Conservation (phyloP, 2,797 vertebrate genomes). For the Scarus forsteni region DNA sequence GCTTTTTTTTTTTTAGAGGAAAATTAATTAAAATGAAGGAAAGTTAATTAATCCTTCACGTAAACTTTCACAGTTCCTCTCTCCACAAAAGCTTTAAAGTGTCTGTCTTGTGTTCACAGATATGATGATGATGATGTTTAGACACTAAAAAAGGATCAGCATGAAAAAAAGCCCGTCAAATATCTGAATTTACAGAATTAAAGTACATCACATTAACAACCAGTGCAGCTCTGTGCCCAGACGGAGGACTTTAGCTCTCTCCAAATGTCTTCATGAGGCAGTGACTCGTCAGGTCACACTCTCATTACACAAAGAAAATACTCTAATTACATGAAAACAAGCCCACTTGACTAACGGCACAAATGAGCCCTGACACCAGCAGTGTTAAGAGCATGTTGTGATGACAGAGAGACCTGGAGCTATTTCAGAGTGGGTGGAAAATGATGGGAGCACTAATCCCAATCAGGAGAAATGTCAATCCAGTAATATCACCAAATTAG, state of each 20-base stretch:
- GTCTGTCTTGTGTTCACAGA: too few relatives aligned
- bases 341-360: constrained; percentile 55
- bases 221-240: neutral
- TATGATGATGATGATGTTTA: too few relatives aligned
- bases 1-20: too few relatives aligned
- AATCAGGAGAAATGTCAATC: constrained; percentile 82
- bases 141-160: neutral
- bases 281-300: constrained; percentile 30
- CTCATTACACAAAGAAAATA: constrained; percentile 64
- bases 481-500: constrained; percentile 71
- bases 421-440: constrained; percentile 56
- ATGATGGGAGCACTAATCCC: constrained; percentile 70
- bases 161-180: neutral
- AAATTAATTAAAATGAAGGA: too few relatives aligned
- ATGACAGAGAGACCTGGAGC: constrained; percentile 61
- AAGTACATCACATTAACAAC: neutral
- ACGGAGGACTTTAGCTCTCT: constrained; percentile 3
- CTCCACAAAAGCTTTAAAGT: too few relatives aligned
- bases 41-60: too few relatives aligned
- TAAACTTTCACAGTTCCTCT: too few relatives aligned
- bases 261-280: constrained; percentile 24
- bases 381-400: constrained; percentile 68
- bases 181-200: neutral
- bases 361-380: constrained; percentile 60
- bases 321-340: constrained; percentile 62